Base-by-base conservation (phyloP, 2,888 invertebrate species). In the Temnothorax rugatulus region DNA sequence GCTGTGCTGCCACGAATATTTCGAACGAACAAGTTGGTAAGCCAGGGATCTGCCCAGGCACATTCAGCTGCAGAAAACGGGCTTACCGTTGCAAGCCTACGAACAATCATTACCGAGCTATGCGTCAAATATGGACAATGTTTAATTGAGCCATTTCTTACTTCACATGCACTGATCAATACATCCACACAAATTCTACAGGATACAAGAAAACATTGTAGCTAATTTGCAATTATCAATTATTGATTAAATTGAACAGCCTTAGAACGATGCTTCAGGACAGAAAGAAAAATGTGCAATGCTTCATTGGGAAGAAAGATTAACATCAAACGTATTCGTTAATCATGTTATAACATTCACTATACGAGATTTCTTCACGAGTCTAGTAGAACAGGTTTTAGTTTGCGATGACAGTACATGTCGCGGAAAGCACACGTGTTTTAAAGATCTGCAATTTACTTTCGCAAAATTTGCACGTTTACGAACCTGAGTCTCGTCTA, bases 401-500 rank as follows among this genome's bases (percentile, higher is more conserved):
- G n/a, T 57, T 68, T 34, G 29, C n/a, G 15, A 41, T 11, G n/a
- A 69, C 21, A 57, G 18, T 64, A 64, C 9, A 15, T 18, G 15
- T 25, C 38, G 18, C 38, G 38, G 11, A 25, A 68, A 68, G 54
- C 25, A 44, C 61, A 44, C 18, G 5, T 25, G 21, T 69, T 44
- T 59, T 34, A 79, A 69, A 47, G 0, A 59, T 57, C 44, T 2
- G 21, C 34, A 79, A 52, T 44, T 66, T 54, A 41, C 15, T 47
- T 71, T 79, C 34, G 44, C 21, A 77, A 68, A 68, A 85, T 83
- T 82, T 82, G 57, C 54, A 73, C 61, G 44, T 82, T 66, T 89
- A 94, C 94, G 83, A 92, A 95, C 95, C 94, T 95, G 95, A 90
- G 92, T 92, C 86, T 92, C 92, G 79, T 93, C 93, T 84, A 91